These are phyloP conservation scores for Drosophila pegasa DNA, from an alignment of 2,888 invertebrate species.

Conservation along the genomic window DNA sequence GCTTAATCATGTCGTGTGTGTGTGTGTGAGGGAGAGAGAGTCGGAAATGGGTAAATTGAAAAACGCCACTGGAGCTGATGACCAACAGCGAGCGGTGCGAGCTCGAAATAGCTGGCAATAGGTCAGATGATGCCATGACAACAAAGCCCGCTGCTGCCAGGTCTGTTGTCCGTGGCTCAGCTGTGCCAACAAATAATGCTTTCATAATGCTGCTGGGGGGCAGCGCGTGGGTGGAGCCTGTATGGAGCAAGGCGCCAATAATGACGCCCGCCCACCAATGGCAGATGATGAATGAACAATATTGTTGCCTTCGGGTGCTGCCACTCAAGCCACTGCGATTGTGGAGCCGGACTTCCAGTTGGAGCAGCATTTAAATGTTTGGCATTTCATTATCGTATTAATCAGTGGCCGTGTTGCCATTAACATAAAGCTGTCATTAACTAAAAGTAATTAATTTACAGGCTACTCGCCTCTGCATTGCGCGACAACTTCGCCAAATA, in stretches of 20 bases:
- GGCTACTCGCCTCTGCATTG: slow-evolving; percentile 13
- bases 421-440: slow-evolving; percentile 57
- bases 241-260: slow-evolving; percentile 53
- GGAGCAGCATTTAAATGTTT: slow-evolving; percentile 43
- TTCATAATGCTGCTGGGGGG: slow-evolving; percentile 45
- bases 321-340: background rate
- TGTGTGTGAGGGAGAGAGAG: background rate
- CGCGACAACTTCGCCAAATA: background rate
- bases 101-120: slow-evolving; percentile 20
- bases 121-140: slow-evolving; percentile 52
- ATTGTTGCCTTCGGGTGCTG: slow-evolving; percentile 16
- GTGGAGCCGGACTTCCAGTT: background rate
- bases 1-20: slow-evolving; percentile 73
- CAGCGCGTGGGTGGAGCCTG: slow-evolving; percentile 19
- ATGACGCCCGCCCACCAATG: slow-evolving; percentile 42
- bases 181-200: slow-evolving; percentile 52
- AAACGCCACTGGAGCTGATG: slow-evolving; percentile 68
- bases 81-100: slow-evolving; percentile 24
- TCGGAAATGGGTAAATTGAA: slow-evolving; percentile 76
- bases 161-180: slow-evolving; percentile 26
- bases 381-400: slow-evolving; percentile 51
- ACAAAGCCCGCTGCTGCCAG: slow-evolving; percentile 18
- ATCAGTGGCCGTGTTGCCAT: slow-evolving; percentile 43
- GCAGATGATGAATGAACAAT: slow-evolving; percentile 37
- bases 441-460: slow-evolving; percentile 57